phyloP scores from a whole-genome alignment of 2,113 vertebrate species.

The Gila orcuttii region DNA sequence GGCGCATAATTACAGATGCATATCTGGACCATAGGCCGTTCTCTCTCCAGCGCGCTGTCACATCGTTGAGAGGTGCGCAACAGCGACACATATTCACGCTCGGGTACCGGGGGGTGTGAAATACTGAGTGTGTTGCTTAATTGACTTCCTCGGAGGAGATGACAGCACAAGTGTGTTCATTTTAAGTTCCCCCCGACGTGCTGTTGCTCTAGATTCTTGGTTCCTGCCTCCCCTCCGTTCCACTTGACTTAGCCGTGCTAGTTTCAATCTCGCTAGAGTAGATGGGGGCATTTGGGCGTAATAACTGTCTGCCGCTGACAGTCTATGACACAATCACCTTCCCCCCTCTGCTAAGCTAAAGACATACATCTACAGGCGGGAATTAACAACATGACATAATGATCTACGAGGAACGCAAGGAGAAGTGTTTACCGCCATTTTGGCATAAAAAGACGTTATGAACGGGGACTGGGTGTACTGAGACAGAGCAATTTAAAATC shows the following conservation, averaged over 20 bases:
- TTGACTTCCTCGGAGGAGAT: slow-evolving; percentile 53
- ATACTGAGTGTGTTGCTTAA: slow-evolving; percentile 43
- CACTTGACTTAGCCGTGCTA: slow-evolving; percentile 72
- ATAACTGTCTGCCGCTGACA: slow-evolving; percentile 74
- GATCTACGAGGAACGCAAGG: slow-evolving; percentile 25
- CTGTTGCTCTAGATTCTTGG: slow-evolving; percentile 63
- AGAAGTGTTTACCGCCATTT: slow-evolving; percentile 1
- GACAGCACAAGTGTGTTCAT: slow-evolving; percentile 56
- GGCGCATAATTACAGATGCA: slow-evolving; percentile 30
- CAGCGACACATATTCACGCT: slow-evolving; percentile 8
- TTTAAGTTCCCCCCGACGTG: slow-evolving; percentile 42
- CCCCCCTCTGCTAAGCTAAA: slow-evolving; percentile 43
- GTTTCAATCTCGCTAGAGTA: slow-evolving; percentile 69
- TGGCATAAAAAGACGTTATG: slow-evolving; percentile 16
- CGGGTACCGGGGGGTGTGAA: slow-evolving; percentile 44
- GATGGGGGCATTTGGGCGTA: slow-evolving; percentile 72
- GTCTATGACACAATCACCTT: slow-evolving; percentile 48
- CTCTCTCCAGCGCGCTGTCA: slow-evolving; percentile 19
- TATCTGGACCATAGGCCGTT: slow-evolving; percentile 13
- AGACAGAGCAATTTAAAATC: neutral
- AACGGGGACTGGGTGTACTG: neutral
- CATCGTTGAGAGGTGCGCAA: neutral
- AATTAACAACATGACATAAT: slow-evolving; percentile 48
- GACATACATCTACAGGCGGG: slow-evolving; percentile 32
- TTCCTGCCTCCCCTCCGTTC: slow-evolving; percentile 69